Evolutionary conservation across 2,113 vertebrate genomes (phyloP), one percentile per base, ranked within the genome.

Genomic region (Atlantisia rogersi): DNA sequence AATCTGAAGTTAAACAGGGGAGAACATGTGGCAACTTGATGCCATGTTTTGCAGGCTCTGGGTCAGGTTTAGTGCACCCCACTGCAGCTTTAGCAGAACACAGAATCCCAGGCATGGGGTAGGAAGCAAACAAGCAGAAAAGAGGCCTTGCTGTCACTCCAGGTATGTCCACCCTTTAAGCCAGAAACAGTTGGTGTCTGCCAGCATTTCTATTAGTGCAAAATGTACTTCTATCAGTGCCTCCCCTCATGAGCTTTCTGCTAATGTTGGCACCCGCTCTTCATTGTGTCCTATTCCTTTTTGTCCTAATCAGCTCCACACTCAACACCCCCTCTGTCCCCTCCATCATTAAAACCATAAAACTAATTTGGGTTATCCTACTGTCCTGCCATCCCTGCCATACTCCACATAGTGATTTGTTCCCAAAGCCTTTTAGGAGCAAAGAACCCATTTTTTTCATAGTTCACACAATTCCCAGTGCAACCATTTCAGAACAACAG

Each of bases 291-390:
- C 64, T 74, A 37, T 16, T 84, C 46, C 6, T 67, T 92, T 92
- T 63, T 89, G 37, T 67, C 25, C 68, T 70, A 75, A 5, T 70
- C 53, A 91, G 24, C 22, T 83, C 80, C 18, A 28, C 25, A 82
- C 22, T 70, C 0, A 6, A 39, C 35, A 69, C 3, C 2, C 10
- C 10, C 6, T 3, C 3, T 7, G 7, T 3, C 22, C 31, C 3
- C 15, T 10, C 8, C 4, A 3, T 2, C 55, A 37, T 32, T 63
- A 42, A 53, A 53, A 53, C 52, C 52, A 53, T 53, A 26, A 53
- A 53, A 53, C 26, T 12, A 76, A 56, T 46, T 56, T 42, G 26
- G 10, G 20, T 75, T 79, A 55, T 19, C 32, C 15, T 18, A 20
- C 11, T 56, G 28, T 76, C 69, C 77, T 75, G 44, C 35, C 58